Evolutionary conservation across 2,888 invertebrate species (phyloP), one percentile per base, ranked within the genome.

Genomic region (Cloeon dipterum): DNA sequence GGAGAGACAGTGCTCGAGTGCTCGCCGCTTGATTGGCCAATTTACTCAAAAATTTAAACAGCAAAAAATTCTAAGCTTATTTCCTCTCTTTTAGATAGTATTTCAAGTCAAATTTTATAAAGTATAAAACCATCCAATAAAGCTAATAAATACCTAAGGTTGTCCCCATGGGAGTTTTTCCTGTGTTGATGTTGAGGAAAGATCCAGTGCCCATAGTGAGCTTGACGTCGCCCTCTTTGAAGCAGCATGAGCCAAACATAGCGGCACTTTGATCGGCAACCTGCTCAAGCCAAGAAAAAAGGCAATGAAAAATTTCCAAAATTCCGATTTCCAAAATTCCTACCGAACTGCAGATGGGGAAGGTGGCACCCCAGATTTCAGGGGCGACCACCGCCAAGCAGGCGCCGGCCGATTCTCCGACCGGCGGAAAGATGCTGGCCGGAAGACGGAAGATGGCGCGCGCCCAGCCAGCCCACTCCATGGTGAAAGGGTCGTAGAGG

Each of bases 121-220:
- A 17, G 17, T 17, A 3, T 17, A 17, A n/a, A 25, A 25, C 3
- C 2, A 25, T 11, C 13, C 13, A 3, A 25, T 3, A n/a, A n/a
- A n/a, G n/a, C n/a, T n/a, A 17, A 5, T 17, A 32, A 17, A 32
- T 32, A 68, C 71, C 91, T 37, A 72, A 69, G 4, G 81, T 58
- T 34, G 83, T 82, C 0, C 85, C 78, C 50, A 82, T 79, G 1
- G 88, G 76, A 42, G 62, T 52, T 0, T 49, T 44, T 0, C 79
- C 82, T 0, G 88, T 85, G 51, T 86, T 77, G 23, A 88, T 68
- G 52, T 88, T 71, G 32, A 91, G 58, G 57, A 93, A 93, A 0
- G 81, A 77, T 0, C 93, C 93, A 0, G 91, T 93, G 0, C 91
- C 91, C 61, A 93, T 66, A 0, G 89, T 89, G 3, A 89, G 60